Conservation (phyloP, 1,140 invertebrate genomes). For the Mercenaria mercenaria region DNA sequence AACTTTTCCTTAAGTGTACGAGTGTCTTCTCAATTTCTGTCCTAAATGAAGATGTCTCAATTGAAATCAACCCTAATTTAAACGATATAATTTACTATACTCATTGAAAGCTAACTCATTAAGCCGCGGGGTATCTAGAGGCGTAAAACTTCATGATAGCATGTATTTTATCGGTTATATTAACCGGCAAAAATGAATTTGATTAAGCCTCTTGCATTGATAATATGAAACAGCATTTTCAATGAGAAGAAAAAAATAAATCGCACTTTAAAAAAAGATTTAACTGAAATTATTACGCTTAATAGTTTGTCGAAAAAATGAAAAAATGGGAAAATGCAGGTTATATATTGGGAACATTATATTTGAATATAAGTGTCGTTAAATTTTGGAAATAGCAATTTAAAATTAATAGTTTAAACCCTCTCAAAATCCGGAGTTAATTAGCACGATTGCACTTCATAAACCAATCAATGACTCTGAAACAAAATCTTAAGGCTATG, state of each 20-base stretch:
- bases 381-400: too few relatives aligned
- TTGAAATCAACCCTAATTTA: slow-evolving; percentile 17
- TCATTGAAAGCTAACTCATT: slow-evolving; percentile 29
- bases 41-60: not conserved
- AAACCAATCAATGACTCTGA: slow-evolving; percentile 34
- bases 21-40: not conserved
- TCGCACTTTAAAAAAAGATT: not conserved
- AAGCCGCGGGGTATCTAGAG: not conserved
- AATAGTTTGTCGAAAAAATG: not conserved
- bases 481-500: slow-evolving; percentile 12
- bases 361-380: too few relatives aligned
- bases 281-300: not conserved
- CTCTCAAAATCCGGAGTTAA: not conserved
- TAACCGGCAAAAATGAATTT: slow-evolving; percentile 40
- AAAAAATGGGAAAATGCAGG: too few relatives aligned
- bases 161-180: slow-evolving; percentile 34
- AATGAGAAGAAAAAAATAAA: slow-evolving; percentile 12
- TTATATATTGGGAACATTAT: too few relatives aligned
- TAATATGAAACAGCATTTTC: not conserved
- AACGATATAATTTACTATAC: slow-evolving; percentile 26
- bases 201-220: slow-evolving; percentile 20
- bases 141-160: slow-evolving; percentile 2
- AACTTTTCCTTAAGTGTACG: not conserved
- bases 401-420: too few relatives aligned
- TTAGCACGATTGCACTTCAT: not conserved